phyloP scores from a whole-genome alignment of 1,140 invertebrate genomes.

The Cardiocondyla obscurior region DNA sequence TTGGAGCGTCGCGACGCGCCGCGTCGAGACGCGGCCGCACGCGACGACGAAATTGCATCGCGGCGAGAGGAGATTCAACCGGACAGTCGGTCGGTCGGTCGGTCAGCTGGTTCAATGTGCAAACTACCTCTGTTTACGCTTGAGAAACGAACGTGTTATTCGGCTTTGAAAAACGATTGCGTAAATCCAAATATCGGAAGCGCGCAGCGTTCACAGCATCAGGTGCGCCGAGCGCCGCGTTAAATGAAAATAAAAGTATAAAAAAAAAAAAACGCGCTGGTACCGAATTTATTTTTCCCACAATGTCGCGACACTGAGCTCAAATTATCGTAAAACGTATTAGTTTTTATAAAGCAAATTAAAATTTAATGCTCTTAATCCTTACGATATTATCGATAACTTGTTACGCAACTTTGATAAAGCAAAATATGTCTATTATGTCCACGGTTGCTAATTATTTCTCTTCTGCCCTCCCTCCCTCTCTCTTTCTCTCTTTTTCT shows the following conservation, averaged over 20 bases:
- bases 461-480: neutral
- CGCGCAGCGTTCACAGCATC: neutral
- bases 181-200: neutral
- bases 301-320: no score
- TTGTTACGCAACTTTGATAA: no score
- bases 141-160: conserved; percentile 32
- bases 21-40: conserved; percentile 47
- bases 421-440: no score
- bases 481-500: neutral
- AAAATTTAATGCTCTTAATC: no score
- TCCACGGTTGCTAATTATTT: no score
- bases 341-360: no score
- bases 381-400: no score
- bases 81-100: neutral
- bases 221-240: no score
- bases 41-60: conserved; percentile 63
- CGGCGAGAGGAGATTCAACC: neutral
- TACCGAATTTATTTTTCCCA: no score
- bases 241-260: neutral
- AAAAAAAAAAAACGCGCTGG: no score
- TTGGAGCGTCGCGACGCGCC: conserved; percentile 58
- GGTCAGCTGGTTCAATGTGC: neutral
- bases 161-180: conserved; percentile 2
- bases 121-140: neutral
- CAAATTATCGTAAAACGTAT: no score